phyloP scores from a whole-genome alignment of 2,888 invertebrate species.

The Caradrina kadenii region DNA sequence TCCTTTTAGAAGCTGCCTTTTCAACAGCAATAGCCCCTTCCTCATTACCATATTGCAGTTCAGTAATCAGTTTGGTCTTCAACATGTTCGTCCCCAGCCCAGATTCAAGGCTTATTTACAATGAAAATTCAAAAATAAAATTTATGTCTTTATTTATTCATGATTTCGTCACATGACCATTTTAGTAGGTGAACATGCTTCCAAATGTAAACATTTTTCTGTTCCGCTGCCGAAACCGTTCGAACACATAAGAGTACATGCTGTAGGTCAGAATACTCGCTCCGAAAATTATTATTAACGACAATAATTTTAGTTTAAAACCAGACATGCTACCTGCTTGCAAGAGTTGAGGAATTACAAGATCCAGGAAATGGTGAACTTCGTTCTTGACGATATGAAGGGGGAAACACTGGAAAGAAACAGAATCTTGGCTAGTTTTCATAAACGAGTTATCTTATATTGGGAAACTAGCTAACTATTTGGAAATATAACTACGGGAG shows the following conservation, averaged over 20 bases:
- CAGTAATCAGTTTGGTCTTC: too few relatives aligned
- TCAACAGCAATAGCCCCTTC: too few relatives aligned
- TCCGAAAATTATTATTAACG: conserved; percentile 61
- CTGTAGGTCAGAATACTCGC: conserved; percentile 73
- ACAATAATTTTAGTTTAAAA: conserved; percentile 71
- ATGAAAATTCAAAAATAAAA: conserved; percentile 51
- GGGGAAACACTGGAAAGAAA: conserved; percentile 61
- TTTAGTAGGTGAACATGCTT: conserved; percentile 71
- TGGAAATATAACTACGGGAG: too few relatives aligned
- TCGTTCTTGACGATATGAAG: conserved; percentile 57
- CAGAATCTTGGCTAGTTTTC: background rate
- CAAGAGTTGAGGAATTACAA: conserved; percentile 21
- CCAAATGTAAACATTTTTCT: conserved; percentile 72
- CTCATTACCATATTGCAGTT: too few relatives aligned
- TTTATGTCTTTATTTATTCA: conserved; percentile 49
- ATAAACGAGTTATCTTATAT: too few relatives aligned
- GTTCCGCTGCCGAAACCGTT: conserved; percentile 65
- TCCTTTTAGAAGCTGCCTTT: too few relatives aligned
- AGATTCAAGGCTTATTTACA: conserved; percentile 6
- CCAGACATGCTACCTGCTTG: conserved; percentile 66
- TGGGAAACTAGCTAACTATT: too few relatives aligned
- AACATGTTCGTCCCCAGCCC: background rate
- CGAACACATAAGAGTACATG: conserved; percentile 76
- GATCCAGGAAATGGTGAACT: conserved; percentile 29
- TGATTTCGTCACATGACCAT: conserved; percentile 23